Conservation (phyloP, 2,797 vertebrate species). For the Semaprochilodus insignis region DNA sequence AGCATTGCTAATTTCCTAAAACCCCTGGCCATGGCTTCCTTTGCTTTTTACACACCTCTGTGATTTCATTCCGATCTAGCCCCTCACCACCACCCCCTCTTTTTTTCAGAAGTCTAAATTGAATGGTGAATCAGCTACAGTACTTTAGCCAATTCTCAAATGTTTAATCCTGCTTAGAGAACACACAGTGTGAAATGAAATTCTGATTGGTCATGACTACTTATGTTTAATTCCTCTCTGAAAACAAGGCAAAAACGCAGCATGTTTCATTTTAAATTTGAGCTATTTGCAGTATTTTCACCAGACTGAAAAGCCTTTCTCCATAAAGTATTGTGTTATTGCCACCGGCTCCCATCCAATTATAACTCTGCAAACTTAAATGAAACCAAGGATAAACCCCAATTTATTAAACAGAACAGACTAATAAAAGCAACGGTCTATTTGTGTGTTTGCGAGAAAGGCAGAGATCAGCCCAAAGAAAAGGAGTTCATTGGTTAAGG, state of each 20-base stretch:
- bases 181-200: constrained; percentile 59
- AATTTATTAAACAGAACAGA: constrained; percentile 9
- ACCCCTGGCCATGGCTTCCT: constrained; percentile 71
- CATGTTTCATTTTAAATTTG: constrained; percentile 14
- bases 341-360: neutral
- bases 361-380: constrained; percentile 1
- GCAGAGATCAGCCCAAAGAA: constrained; percentile 24
- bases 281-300: neutral
- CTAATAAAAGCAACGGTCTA: neutral
- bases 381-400: neutral
- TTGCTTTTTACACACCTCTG: constrained; percentile 67
- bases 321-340: neutral
- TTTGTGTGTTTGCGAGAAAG: constrained; percentile 8
- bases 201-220: constrained; percentile 53
- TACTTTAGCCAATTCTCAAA: constrained; percentile 70
- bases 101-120: constrained; percentile 66
- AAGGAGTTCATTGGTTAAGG: constrained; percentile 39
- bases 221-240: constrained; percentile 46
- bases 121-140: constrained; percentile 75
- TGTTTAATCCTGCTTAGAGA: constrained; percentile 74
- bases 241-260: constrained; percentile 18
- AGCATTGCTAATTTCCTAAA: constrained; percentile 85
- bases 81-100: constrained; percentile 13
- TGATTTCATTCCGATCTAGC: constrained; percentile 68
- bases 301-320: neutral